These are phyloP conservation scores for Cryptocephalus moraei DNA, from an alignment of 2,888 invertebrate species.

Conservation along the genomic window DNA sequence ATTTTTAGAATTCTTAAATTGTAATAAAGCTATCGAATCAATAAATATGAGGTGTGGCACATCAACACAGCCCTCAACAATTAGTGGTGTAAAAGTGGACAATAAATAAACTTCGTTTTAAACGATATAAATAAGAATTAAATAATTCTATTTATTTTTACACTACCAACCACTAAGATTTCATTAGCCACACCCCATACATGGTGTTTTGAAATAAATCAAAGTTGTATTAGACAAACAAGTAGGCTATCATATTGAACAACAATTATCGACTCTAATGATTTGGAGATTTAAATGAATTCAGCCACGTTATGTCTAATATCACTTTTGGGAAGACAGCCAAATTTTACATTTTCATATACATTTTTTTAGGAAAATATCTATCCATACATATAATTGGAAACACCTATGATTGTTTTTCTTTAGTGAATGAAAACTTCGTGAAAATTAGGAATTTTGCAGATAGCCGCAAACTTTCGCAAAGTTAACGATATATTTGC, in stretches of 20 bases:
- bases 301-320: slow-evolving; percentile 2
- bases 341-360: slow-evolving; percentile 11
- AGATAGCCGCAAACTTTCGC: background rate
- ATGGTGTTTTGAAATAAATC: slow-evolving; percentile 4
- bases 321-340: slow-evolving; percentile 12
- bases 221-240: slow-evolving; percentile 4
- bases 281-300: too few relatives aligned
- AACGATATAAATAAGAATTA: too few relatives aligned
- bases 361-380: slow-evolving; percentile 17
- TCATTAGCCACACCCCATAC: background rate
- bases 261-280: too few relatives aligned
- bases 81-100: slow-evolving; percentile 1
- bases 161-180: slow-evolving; percentile 1
- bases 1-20: slow-evolving; percentile 27
- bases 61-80: slow-evolving; percentile 5
- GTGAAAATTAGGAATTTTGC: too few relatives aligned
- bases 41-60: slow-evolving; percentile 3
- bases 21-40: slow-evolving; percentile 8
- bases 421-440: too few relatives aligned
- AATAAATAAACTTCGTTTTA: too few relatives aligned
- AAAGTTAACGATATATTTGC: slow-evolving; percentile 23
- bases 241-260: background rate
- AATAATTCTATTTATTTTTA: background rate
- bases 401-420: slow-evolving; percentile 31
- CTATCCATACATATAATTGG: slow-evolving; percentile 16